Base-by-base conservation (phyloP, 2,888 invertebrate species). In the Pyrochroa serraticornis region DNA sequence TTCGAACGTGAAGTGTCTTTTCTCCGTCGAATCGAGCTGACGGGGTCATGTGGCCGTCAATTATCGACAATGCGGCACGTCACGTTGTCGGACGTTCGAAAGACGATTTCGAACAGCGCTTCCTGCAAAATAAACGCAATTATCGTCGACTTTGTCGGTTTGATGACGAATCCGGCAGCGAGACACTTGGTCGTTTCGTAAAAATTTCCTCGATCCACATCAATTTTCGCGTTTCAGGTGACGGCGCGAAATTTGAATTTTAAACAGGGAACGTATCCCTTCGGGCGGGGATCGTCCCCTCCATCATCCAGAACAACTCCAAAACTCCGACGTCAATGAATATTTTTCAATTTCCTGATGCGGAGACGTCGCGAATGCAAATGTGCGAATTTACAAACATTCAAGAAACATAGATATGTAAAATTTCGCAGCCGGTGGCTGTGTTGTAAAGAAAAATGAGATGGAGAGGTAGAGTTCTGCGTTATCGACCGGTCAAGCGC, bases 341-440 rank as follows among this genome's bases (percentile, higher is more conserved):
- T 53, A 53, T 53, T 53, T 53, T 53, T 46, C 53, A 53, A 53
- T 53, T 53, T 53, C 45, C 38, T 44, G 42, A 30, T 42, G 30
- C 35, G 37, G 30, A 45, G 39, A 37, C 46, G 45, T 33, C 31
- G 39, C 45, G 53, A 46, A 53, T 53, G 46, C 30, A 53, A 53
- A 53, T 46, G 45, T 22, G 13, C 39, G 39, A 52, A 52, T 52
- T 52, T 52, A 52, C 52, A 52, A 52, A 52, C 52, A 52, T 52
- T 45, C 45, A 45, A 38, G 44, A 44, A 44, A 52, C 38, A 45
- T 52, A 52, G 39, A 45, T 45, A 45, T 52, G 52, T 52, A 36
- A 46, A 53, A 39, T 44, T 51, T 43, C 13, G 35, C 52, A 38
- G 6, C 35, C 13, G 46, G 46, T 47, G 13, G 31, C 30, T 9